Percentiles rank a stretch among this genome's conserved stretches.
phyloP scores from a whole-genome alignment of 2,888 invertebrate genomes.

The Hemithea aestivaria region DNA sequence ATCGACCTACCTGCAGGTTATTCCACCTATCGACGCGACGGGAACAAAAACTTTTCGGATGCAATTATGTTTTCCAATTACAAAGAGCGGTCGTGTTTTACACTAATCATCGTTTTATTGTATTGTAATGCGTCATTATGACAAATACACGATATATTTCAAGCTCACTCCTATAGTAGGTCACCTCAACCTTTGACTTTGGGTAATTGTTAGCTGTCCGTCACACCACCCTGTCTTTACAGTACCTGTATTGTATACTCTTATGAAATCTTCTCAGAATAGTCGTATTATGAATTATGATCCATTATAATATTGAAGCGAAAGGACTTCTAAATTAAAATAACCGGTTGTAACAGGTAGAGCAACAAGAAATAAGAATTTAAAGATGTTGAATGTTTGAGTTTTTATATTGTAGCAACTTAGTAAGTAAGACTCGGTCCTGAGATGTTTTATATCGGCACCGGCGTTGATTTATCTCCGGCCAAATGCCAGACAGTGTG shows the following conservation, averaged over 20 bases:
- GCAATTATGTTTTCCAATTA: slow-evolving; percentile 45
- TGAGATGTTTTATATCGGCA: slow-evolving; percentile 4
- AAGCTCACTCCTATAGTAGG: slow-evolving; percentile 37
- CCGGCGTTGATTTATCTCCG: slow-evolving; percentile 11
- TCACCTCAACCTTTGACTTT: slow-evolving; percentile 40
- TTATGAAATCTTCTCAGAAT: slow-evolving; percentile 8
- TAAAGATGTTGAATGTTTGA: no score
- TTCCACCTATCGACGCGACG: slow-evolving; percentile 51
- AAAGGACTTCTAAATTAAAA: no score
- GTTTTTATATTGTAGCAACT: slow-evolving; percentile 2
- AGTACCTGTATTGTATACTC: not conserved
- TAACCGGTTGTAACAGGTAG: no score
- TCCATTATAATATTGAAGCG: no score
- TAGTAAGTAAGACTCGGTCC: not conserved
- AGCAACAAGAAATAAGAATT: no score
- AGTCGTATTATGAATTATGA: slow-evolving; percentile 1
- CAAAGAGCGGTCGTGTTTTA: slow-evolving; percentile 34
- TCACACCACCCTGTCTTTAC: slow-evolving; percentile 1
- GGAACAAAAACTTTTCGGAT: slow-evolving; percentile 58
- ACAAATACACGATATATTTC: slow-evolving; percentile 30
- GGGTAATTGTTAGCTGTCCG: slow-evolving; percentile 21
- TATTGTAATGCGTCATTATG: slow-evolving; percentile 32
- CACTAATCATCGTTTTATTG: slow-evolving; percentile 39
- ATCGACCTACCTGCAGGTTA: slow-evolving; percentile 69
- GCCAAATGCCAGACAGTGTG: slow-evolving; percentile 19